Conservation (phyloP, 2,113 vertebrate genomes). For the Salvator merianae region DNA sequence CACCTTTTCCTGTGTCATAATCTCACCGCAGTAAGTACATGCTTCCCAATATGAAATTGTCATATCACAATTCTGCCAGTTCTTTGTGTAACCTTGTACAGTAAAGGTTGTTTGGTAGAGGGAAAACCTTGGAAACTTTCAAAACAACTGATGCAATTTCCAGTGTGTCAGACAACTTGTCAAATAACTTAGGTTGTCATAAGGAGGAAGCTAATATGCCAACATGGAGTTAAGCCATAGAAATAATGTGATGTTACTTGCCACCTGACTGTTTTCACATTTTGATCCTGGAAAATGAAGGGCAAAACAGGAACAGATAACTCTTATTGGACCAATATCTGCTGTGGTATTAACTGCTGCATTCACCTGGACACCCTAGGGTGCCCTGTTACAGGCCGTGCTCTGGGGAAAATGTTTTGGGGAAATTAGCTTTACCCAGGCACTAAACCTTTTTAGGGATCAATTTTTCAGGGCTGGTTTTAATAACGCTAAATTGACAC, state of each 20-base stretch:
- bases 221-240: not conserved
- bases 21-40: not conserved
- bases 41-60: not conserved
- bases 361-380: no score
- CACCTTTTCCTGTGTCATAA: not conserved
- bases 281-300: not conserved
- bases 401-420: no score
- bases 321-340: no score
- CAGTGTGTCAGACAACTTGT: not conserved
- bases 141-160: not conserved
- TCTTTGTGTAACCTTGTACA: not conserved
- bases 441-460: no score
- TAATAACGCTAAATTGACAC: no score
- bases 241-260: not conserved
- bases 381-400: no score
- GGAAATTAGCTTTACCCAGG: no score
- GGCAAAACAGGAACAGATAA: not conserved
- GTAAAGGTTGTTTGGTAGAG: not conserved
- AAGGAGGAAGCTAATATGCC: not conserved
- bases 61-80: conserved; percentile 7
- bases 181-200: not conserved
- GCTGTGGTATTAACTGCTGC: no score
- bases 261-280: not conserved
- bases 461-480: no score
- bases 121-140: not conserved